phyloP scores from a whole-genome alignment of 2,797 vertebrate genomes.

The Bovichtus diacanthus region DNA sequence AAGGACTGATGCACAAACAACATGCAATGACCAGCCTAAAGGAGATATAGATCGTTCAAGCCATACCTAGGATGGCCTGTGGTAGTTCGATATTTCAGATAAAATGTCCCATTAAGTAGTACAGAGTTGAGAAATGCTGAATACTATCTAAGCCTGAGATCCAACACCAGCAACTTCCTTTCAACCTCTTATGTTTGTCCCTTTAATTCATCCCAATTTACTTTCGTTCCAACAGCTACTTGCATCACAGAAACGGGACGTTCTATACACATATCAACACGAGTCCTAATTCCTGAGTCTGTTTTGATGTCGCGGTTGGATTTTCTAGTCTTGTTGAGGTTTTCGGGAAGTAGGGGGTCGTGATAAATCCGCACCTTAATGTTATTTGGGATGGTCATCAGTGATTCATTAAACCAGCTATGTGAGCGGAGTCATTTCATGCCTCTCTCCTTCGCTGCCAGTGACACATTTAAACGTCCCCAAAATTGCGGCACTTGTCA shows the following conservation, averaged over 20 bases:
- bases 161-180: not conserved
- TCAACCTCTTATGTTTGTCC: not conserved
- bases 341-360: conserved; percentile 9
- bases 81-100: not conserved
- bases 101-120: not conserved
- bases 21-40: too few species aligned
- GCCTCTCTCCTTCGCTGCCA: conserved; percentile 41
- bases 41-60: too few species aligned
- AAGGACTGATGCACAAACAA: not conserved
- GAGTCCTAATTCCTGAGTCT: not conserved
- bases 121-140: not conserved
- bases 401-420: conserved; percentile 48
- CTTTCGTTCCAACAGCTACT: not conserved
- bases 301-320: conserved; percentile 20
- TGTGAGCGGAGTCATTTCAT: conserved; percentile 50
- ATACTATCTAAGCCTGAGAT: not conserved
- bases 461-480: conserved; percentile 63
- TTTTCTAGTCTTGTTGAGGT: conserved; percentile 10
- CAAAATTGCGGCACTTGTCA: conserved; percentile 41
- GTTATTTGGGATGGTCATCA: conserved; percentile 19
- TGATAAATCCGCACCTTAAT: conserved; percentile 23
- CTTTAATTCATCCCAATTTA: not conserved
- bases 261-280: not conserved
- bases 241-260: not conserved
- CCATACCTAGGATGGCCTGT: too few species aligned